These are phyloP conservation scores for Helicorthomorpha holstii DNA, from an alignment of 1,140 invertebrate genomes.

Conservation along the genomic window DNA sequence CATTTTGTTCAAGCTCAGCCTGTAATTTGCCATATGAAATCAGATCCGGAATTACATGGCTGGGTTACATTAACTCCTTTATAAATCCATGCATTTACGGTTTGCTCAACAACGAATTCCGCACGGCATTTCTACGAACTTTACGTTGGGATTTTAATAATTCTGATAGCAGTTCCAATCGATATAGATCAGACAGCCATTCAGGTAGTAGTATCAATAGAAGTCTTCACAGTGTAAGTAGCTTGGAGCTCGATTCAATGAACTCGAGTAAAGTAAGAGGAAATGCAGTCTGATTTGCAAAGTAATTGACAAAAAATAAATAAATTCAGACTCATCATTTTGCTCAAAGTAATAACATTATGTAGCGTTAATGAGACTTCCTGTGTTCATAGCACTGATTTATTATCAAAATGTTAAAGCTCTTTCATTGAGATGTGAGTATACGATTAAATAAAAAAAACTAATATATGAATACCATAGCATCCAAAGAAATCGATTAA, in stretches of 20 bases:
- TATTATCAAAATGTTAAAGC: no score
- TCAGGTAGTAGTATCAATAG: not conserved
- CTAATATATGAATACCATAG: no score
- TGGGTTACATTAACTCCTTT: conserved; percentile 30
- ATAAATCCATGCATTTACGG: conserved; percentile 31
- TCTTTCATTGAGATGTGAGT: no score
- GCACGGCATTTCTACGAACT: conserved; percentile 26
- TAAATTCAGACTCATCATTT: not conserved
- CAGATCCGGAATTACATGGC: conserved; percentile 22
- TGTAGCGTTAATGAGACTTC: no score
- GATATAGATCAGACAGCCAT: not conserved
- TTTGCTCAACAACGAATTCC: conserved; percentile 27
- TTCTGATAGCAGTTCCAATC: conserved; percentile 26
- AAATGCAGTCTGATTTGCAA: not conserved
- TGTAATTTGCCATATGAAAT: conserved; percentile 22
- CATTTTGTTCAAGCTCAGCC: conserved; percentile 23
- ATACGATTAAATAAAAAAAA: no score
- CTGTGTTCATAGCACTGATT: no score
- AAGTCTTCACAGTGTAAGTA: conserved; percentile 4
- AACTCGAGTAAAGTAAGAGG: not conserved
- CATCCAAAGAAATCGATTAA: no score
- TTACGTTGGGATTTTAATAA: conserved; percentile 16
- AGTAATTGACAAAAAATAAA: not conserved
- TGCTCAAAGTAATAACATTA: no score
- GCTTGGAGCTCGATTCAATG: conserved; percentile 7